Conservation (phyloP, 2,113 vertebrate genomes). For the Lophochroa leadbeateri region DNA sequence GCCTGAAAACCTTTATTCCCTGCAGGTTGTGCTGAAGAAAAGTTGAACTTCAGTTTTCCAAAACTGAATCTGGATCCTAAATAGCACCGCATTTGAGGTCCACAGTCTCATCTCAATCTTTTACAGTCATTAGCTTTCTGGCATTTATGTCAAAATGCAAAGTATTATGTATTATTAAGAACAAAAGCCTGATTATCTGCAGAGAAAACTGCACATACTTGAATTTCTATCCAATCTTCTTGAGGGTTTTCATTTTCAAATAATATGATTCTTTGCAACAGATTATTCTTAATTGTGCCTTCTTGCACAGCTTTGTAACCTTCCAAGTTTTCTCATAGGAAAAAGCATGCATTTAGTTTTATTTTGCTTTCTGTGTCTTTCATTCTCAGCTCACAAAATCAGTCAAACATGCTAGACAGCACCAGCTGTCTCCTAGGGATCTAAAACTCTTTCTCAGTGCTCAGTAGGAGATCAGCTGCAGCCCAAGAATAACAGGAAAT, state of each 20-base stretch:
- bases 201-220: not conserved
- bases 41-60: not conserved
- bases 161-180: not conserved
- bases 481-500: conserved; percentile 46
- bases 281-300: not conserved
- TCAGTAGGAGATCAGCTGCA: conserved; percentile 43
- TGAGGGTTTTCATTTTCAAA: not conserved
- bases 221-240: not conserved
- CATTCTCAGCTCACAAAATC: conserved; percentile 18
- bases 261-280: not conserved
- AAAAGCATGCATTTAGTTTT: not conserved
- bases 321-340: conserved; percentile 1
- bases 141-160: not conserved
- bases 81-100: not conserved
- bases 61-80: not conserved
- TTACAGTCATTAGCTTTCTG: not conserved
- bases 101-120: not conserved
- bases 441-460: conserved; percentile 23
- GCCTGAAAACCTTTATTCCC: not conserved
- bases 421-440: conserved; percentile 36
- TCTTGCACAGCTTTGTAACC: not conserved
- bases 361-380: conserved; percentile 17
- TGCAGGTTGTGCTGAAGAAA: not conserved
- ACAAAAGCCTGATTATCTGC: not conserved
- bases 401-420: conserved; percentile 40